A percentile compares a stretch with the other conserved stretches of the same genome.
These are phyloP conservation scores for Parnassius smintheus DNA, from an alignment of 2,888 invertebrate genomes.

Conservation along the genomic window DNA sequence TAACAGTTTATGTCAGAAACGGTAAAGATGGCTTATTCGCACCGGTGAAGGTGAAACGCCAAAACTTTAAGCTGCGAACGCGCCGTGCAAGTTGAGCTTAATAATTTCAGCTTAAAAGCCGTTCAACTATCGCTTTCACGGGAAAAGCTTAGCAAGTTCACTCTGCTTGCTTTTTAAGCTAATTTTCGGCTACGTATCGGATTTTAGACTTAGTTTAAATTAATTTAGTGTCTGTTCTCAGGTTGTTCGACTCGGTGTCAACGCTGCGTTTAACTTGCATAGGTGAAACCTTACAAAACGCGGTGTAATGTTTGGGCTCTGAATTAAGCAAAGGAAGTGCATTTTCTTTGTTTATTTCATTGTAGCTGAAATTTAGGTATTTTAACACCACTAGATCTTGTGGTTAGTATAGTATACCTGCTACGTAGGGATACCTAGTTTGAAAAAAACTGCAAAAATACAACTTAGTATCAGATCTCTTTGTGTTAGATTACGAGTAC, in stretches of 20 bases:
- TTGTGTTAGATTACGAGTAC: too few species aligned
- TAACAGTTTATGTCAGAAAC: slow-evolving; percentile 18
- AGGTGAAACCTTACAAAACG: slow-evolving; percentile 13
- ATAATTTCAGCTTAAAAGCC: slow-evolving; percentile 79
- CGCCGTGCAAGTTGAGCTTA: slow-evolving; percentile 64
- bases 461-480: too few species aligned
- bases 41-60: slow-evolving; percentile 44
- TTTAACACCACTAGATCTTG: too few species aligned
- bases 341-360: slow-evolving; percentile 13
- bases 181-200: slow-evolving; percentile 62
- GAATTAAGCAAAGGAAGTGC: slow-evolving; percentile 15
- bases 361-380: slow-evolving; percentile 5
- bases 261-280: slow-evolving; percentile 1
- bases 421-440: too few species aligned
- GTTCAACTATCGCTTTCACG: slow-evolving; percentile 64
- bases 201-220: slow-evolving; percentile 40
- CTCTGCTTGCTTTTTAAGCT: slow-evolving; percentile 60
- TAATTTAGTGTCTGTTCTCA: slow-evolving; percentile 33
- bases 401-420: too few species aligned
- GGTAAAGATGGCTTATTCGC: slow-evolving; percentile 25
- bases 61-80: slow-evolving; percentile 57
- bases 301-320: slow-evolving; percentile 15
- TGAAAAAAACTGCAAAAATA: too few species aligned
- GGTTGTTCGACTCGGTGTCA: slow-evolving; percentile 11
- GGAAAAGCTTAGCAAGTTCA: slow-evolving; percentile 63